A percentile compares a stretch with the other conserved stretches of the same genome.
These are phyloP conservation scores for Prunella strophiata DNA, from an alignment of 2,797 vertebrate genomes.

Conservation along the genomic window DNA sequence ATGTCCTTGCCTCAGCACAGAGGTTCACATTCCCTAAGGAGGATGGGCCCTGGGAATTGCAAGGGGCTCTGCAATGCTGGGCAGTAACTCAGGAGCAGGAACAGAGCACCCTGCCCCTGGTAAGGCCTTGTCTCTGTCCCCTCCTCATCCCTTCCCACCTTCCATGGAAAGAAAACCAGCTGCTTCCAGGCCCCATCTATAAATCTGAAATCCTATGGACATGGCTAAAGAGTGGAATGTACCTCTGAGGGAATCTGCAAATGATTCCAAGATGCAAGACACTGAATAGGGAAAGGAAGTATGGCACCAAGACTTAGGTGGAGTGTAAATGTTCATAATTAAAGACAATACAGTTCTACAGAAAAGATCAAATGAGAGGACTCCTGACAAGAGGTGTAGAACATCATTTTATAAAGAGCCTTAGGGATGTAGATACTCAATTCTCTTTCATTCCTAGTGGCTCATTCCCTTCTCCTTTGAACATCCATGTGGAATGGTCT, in stretches of 20 bases:
- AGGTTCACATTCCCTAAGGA: background rate
- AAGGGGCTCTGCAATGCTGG: background rate
- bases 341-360: background rate
- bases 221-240: background rate
- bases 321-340: background rate
- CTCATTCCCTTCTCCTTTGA: slow-evolving; percentile 18
- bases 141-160: background rate
- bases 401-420: background rate
- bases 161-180: background rate
- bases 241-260: background rate
- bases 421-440: background rate
- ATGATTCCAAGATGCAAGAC: background rate
- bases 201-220: background rate
- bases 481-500: background rate
- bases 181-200: background rate
- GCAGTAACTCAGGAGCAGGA: background rate
- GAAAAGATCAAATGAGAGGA: slow-evolving; percentile 1
- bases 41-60: background rate
- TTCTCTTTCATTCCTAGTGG: background rate
- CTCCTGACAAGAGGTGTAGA: background rate
- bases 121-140: background rate
- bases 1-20: background rate
- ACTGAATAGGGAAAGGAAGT: background rate
- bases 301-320: background rate
- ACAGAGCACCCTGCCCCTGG: background rate